phyloP scores from a whole-genome alignment of 2,888 invertebrate genomes.

The Epistrophella euchroma region DNA sequence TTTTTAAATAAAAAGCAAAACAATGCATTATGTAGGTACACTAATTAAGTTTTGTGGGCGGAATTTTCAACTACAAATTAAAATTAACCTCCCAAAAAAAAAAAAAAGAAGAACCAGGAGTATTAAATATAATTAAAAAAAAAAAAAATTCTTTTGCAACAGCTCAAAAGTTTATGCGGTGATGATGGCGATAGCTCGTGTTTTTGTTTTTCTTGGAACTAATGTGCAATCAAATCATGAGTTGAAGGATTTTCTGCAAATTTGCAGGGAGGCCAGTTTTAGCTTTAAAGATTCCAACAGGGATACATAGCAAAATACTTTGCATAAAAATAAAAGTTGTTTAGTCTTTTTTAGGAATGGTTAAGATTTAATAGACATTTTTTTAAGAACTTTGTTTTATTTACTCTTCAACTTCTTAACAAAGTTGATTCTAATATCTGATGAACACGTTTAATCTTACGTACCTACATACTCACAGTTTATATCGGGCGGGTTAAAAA shows the following conservation, averaged over 20 bases:
- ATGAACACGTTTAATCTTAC: no score
- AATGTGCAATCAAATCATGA: conserved; percentile 36
- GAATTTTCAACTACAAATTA: not conserved
- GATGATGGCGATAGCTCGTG: not conserved
- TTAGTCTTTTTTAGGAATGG: not conserved
- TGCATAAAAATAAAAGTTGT: conserved; percentile 15
- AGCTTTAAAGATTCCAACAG: not conserved
- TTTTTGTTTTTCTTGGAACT: conserved; percentile 29
- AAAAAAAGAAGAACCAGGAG: not conserved
- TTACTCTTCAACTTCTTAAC: no score
- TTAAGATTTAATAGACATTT: not conserved
- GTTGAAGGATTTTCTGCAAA: not conserved
- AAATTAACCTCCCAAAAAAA: conserved; percentile 9
- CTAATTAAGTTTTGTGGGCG: conserved; percentile 62
- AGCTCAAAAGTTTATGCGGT: not conserved
- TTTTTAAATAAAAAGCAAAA: conserved; percentile 58
- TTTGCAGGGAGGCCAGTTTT: not conserved
- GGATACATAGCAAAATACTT: not conserved
- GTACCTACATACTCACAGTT: no score
- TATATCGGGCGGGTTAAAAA: no score
- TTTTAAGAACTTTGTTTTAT: no score
- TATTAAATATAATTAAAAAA: conserved; percentile 62
- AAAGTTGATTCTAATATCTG: no score
- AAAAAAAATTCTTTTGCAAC: not conserved
- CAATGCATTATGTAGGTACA: conserved; percentile 41